Conservation (phyloP, 2,113 vertebrate species). For the Scomber scombrus region DNA sequence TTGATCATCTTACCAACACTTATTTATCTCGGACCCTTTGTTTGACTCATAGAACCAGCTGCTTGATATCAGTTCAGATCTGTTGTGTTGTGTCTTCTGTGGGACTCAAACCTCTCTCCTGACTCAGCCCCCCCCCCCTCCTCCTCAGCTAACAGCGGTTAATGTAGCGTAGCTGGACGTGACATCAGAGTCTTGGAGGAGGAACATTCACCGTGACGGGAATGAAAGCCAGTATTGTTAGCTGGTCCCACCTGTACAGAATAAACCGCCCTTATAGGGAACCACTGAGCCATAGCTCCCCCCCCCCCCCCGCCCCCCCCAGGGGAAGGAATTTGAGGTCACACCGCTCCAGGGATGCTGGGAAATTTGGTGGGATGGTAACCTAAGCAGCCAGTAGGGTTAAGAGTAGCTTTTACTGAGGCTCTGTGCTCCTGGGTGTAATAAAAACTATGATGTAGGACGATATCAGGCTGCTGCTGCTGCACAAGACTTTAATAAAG, state of each 20-base stretch:
- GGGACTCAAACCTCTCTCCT: slow-evolving; percentile 8
- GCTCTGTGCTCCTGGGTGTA: slow-evolving; percentile 31
- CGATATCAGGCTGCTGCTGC: slow-evolving; percentile 17
- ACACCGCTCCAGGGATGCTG: slow-evolving; percentile 52
- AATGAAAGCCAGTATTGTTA: slow-evolving; percentile 80
- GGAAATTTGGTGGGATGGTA: slow-evolving; percentile 60
- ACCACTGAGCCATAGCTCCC: slow-evolving; percentile 54
- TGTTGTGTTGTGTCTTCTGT: no score
- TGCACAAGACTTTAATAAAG: background rate
- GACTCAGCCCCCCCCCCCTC: background rate
- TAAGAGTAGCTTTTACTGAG: slow-evolving; percentile 39
- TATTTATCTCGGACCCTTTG: no score
- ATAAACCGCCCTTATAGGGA: slow-evolving; percentile 69
- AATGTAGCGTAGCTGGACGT: slow-evolving; percentile 51
- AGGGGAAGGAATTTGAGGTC: slow-evolving; percentile 70
- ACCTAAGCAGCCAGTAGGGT: slow-evolving; percentile 44
- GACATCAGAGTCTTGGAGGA: slow-evolving; percentile 57
- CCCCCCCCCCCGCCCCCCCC: background rate
- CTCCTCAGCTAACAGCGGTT: slow-evolving; percentile 23
- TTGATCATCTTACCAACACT: no score
- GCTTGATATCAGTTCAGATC: no score
- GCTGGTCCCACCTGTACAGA: slow-evolving; percentile 66
- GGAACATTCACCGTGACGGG: slow-evolving; percentile 21
- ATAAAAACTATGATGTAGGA: slow-evolving; percentile 50
- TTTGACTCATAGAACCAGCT: no score